Conservation (phyloP, 2,113 vertebrate species). For the Phoxinus phoxinus region DNA sequence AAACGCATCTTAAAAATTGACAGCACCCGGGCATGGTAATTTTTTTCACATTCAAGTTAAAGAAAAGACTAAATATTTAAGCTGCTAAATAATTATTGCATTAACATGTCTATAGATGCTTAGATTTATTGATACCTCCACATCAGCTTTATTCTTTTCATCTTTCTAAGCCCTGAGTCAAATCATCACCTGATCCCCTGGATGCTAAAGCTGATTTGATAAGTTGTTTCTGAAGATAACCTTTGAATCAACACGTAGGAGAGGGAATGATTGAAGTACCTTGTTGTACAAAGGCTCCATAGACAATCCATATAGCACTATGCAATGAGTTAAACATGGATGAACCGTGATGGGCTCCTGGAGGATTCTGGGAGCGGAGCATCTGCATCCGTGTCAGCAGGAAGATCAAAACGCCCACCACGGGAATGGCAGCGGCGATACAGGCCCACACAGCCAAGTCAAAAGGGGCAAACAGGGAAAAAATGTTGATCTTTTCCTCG, state of each 20-base stretch:
- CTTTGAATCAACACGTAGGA: not conserved
- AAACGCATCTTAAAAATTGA: no score
- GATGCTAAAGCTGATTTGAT: not conserved
- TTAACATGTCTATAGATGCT: not conserved
- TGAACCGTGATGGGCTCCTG: slow-evolving; percentile 66
- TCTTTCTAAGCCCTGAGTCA: slow-evolving; percentile 17
- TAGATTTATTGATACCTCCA: not conserved
- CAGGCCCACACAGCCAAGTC: slow-evolving; percentile 98
- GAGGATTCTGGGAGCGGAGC: slow-evolving; percentile 76
- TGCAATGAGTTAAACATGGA: slow-evolving; percentile 84
- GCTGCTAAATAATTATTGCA: not conserved
- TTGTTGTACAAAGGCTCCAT: slow-evolving; percentile 96
- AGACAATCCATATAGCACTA: slow-evolving; percentile 97
- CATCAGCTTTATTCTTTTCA: not conserved
- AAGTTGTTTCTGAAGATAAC: not conserved
- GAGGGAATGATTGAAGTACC: slow-evolving; percentile 71
- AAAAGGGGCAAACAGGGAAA: slow-evolving; percentile 94
- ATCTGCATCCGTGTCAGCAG: slow-evolving; percentile 93
- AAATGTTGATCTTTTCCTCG: slow-evolving; percentile 96
- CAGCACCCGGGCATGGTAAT: no score
- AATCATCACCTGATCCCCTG: not conserved
- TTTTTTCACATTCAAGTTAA: no score
- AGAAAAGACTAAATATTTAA: not conserved
- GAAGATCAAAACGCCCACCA: slow-evolving; percentile 94
- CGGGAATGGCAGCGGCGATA: slow-evolving; percentile 90